Base-by-base conservation (phyloP, 1,140 invertebrate species). In the Cheumatopsyche charites region DNA sequence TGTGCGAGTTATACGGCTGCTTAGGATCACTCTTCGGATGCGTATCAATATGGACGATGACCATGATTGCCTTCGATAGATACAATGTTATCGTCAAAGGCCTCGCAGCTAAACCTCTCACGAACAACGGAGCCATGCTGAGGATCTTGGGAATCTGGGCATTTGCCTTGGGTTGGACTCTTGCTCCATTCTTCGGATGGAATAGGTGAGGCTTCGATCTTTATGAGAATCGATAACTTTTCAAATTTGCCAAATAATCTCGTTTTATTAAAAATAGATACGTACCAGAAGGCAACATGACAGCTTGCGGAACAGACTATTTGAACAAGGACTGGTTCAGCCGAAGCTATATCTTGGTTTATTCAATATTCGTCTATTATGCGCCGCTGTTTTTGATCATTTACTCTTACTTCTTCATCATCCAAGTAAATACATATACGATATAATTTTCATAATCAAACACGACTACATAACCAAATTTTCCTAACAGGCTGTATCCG, bases 1-100 rank as follows among this genome's bases (percentile, higher is more conserved):
- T 92, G 80, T 96, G 93, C 80, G 90, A 94, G 79, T 77, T 95
- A 0, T 94, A 95, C 78, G 93, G 88, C 41, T 88, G 92, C 78
- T 83, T 88, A 68, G 94, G 93, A 29, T 94, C 92, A 9, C 83
- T 94, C 65, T 94, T 91, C 76, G 93, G 93, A 61, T 90, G 91
- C 79, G 87, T 86, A 72, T 94, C 93, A 42, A 95, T 95, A 76
- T 94, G 92, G 91, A 90, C 91, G 7, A 92, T 95, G 90, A 90
- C 90, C 0, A 88, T 91, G 85, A 94, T 95, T 73, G 90, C 93
- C 49, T 88, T 94, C 72, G 94, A 95, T 80, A 87, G 94, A 77
- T 95, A 94, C 85, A 92, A 93, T 78, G 93, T 95, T 55, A 95
- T 95, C 79, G 92, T 94, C 29, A 92, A 92, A 79, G 86, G 89